Evolutionary conservation across 2,888 invertebrate species (phyloP).

Genomic region (Vandiemenella viatica): DNA sequence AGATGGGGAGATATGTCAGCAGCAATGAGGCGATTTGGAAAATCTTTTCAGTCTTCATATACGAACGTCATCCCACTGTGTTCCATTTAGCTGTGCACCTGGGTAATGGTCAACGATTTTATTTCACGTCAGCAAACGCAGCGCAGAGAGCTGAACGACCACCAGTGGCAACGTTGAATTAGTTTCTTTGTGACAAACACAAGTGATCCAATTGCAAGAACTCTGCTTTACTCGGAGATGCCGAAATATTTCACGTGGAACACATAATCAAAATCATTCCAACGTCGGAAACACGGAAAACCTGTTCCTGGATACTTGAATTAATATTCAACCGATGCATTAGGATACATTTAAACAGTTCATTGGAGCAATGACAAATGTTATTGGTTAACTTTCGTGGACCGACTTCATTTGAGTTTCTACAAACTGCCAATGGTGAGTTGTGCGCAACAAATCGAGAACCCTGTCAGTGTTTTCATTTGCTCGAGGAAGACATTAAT

Average conservation of each 20-base stretch:
- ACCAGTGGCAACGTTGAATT: constrained; percentile 17
- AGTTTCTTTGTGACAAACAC: constrained; percentile 14
- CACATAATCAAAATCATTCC: constrained; percentile 22
- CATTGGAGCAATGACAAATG: constrained; percentile 23
- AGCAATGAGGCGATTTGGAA: background rate
- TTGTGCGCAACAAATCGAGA: constrained; percentile 12
- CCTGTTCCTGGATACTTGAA: constrained; percentile 20
- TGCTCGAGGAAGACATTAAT: constrained; percentile 18
- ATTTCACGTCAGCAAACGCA: constrained; percentile 17
- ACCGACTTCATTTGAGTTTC: constrained; percentile 17
- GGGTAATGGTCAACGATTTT: constrained; percentile 17
- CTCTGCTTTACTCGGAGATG: constrained; percentile 24
- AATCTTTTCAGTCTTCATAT: background rate
- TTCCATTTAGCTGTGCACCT: constrained; percentile 12
- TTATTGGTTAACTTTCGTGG: constrained; percentile 15
- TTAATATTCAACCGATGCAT: constrained; percentile 23
- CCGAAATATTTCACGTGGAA: constrained; percentile 24
- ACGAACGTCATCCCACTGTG: background rate
- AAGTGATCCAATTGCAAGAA: constrained; percentile 19
- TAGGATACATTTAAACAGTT: constrained; percentile 25
- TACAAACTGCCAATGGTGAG: constrained; percentile 13
- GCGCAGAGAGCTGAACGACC: constrained; percentile 9
- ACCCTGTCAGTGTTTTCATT: constrained; percentile 8
- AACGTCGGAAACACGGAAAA: constrained; percentile 17
- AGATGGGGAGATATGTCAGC: no score